These are phyloP conservation scores for Tympanoctomys barrerae DNA, from an alignment of 2,797 vertebrate species.

Conservation along the genomic window DNA sequence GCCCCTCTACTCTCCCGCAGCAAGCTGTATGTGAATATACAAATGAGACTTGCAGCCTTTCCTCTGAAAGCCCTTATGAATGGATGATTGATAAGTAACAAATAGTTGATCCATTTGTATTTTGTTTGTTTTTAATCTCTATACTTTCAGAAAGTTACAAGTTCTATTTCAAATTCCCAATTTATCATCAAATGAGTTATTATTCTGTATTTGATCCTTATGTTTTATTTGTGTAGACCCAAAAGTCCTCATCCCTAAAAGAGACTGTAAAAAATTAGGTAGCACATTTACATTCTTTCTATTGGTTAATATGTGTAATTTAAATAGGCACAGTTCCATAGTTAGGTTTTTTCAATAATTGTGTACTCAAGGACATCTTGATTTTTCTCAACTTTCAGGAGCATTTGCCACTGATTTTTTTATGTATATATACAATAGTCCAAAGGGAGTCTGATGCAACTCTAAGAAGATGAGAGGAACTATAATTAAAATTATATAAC, in stretches of 20 bases:
- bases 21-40: slow-evolving; percentile 51
- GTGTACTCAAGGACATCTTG: not conserved
- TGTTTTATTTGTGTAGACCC: not conserved
- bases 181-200: not conserved
- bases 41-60: slow-evolving; percentile 37
- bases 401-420: not conserved
- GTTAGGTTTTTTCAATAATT: not conserved
- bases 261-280: not conserved
- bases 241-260: not conserved
- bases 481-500: not conserved
- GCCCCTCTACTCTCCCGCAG: slow-evolving; percentile 25
- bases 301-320: not conserved
- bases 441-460: not conserved
- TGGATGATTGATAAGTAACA: slow-evolving; percentile 61
- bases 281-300: not conserved
- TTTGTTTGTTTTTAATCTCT: slow-evolving; percentile 65
- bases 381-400: not conserved
- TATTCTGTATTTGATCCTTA: not conserved
- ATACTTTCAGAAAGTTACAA: slow-evolving; percentile 27
- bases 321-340: not conserved
- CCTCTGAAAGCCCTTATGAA: not conserved
- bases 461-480: not conserved
- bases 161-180: slow-evolving; percentile 60
- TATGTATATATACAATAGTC: not conserved
- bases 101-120: not conserved